These are phyloP conservation scores for Gasterosteus nipponicus DNA, from an alignment of 2,113 vertebrate species.

Conservation along the genomic window DNA sequence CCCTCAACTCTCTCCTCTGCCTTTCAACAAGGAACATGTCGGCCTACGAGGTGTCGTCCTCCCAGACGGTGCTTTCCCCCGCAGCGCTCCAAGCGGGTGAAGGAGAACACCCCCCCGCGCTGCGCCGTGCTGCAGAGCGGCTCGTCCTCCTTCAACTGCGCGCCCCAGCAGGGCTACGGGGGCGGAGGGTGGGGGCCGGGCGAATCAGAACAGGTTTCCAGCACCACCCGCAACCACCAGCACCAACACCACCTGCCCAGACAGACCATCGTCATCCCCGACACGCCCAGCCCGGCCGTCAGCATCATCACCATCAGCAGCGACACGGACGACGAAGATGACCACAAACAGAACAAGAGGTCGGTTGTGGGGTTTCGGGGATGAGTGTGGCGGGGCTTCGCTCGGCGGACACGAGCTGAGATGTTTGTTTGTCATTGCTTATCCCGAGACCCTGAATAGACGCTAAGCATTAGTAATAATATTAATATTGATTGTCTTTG, in stretches of 20 bases:
- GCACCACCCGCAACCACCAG: slow-evolving; percentile 86
- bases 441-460: not conserved
- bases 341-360: slow-evolving; percentile 93
- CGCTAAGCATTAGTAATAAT: too few relatives aligned
- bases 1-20: slow-evolving; percentile 5
- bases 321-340: slow-evolving; percentile 97
- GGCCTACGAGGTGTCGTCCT: slow-evolving; percentile 93
- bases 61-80: slow-evolving; percentile 90
- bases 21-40: slow-evolving; percentile 85
- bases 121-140: slow-evolving; percentile 90
- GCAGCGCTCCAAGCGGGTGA: slow-evolving; percentile 95
- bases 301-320: slow-evolving; percentile 99
- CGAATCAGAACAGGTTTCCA: slow-evolving; percentile 85
- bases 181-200: slow-evolving; percentile 87
- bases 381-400: not conserved
- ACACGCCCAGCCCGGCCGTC: slow-evolving; percentile 96
- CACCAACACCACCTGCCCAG: slow-evolving; percentile 88
- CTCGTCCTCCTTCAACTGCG: slow-evolving; percentile 81
- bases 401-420: not conserved
- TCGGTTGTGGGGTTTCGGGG: slow-evolving; percentile 62
- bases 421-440: not conserved
- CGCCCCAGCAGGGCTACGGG: slow-evolving; percentile 82
- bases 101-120: slow-evolving; percentile 97
- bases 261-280: slow-evolving; percentile 96
- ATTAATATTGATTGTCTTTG: too few relatives aligned